phyloP scores from a whole-genome alignment of 2,888 invertebrate genomes.

The Periphyllus acericola region DNA sequence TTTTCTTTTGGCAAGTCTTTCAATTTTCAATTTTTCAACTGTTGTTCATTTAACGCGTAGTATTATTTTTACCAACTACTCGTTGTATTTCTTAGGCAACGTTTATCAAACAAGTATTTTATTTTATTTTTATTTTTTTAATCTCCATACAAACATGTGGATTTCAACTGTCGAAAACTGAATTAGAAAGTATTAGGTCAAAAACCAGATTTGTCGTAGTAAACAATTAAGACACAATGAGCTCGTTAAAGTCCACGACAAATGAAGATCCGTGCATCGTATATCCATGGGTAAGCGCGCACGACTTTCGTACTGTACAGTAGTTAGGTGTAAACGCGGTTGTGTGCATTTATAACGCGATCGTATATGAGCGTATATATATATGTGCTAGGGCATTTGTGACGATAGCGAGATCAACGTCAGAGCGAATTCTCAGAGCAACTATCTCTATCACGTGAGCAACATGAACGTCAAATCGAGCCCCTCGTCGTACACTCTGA shows the following conservation, averaged over 20 bases:
- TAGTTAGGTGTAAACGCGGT: too few relatives aligned
- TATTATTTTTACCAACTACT: background rate
- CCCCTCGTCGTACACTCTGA: slow-evolving; percentile 69
- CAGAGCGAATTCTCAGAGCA: slow-evolving; percentile 67
- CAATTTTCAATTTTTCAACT: too few relatives aligned
- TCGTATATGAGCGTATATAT: background rate
- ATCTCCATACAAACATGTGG: too few relatives aligned
- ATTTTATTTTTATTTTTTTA: background rate
- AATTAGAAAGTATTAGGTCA: background rate
- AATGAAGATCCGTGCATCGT: background rate
- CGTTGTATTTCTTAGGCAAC: background rate
- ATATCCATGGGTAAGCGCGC: slow-evolving; percentile 20
- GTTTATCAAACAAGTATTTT: background rate
- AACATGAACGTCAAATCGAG: slow-evolving; percentile 68
- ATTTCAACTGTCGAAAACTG: background rate
- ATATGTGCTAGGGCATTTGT: background rate
- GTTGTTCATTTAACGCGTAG: too few relatives aligned
- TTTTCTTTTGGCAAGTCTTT: too few relatives aligned
- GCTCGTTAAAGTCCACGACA: background rate
- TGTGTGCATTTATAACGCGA: background rate
- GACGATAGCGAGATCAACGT: slow-evolving; percentile 50
- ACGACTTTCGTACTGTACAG: too few relatives aligned
- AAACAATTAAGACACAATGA: background rate
- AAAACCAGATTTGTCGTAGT: background rate
- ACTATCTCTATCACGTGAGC: slow-evolving; percentile 70